Conservation (phyloP, 2,797 vertebrate species). For the Acipenser transmontanus region DNA sequence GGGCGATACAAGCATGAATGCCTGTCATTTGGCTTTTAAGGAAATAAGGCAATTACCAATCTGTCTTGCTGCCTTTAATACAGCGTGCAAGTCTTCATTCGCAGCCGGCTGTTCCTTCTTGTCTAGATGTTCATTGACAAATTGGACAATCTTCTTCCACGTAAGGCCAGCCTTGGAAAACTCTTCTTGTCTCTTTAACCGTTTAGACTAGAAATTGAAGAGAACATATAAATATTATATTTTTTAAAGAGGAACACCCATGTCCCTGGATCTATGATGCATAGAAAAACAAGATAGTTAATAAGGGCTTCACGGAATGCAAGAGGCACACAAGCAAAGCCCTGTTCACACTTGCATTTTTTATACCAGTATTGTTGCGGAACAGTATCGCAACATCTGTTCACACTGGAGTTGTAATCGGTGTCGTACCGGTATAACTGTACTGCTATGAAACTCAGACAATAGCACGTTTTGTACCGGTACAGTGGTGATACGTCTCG, state of each 20-base stretch:
- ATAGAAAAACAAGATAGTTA: neutral
- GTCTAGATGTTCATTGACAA: constrained; percentile 76
- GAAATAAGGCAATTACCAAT: constrained; percentile 67
- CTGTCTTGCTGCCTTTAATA: constrained; percentile 84
- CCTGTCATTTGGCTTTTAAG: neutral
- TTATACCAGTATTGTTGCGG: too few species aligned
- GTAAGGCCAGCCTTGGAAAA: constrained; percentile 74
- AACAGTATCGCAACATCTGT: too few species aligned
- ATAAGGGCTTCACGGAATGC: too few species aligned
- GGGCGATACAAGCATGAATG: too few species aligned
- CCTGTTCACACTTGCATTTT: too few species aligned
- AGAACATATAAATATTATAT: constrained; percentile 10
- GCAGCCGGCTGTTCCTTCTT: constrained; percentile 66
- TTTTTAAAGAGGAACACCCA: neutral
- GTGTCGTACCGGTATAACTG: too few species aligned
- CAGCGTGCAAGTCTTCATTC: constrained; percentile 74
- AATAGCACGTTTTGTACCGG: too few species aligned
- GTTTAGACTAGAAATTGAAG: constrained; percentile 67
- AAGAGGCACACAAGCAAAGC: too few species aligned
- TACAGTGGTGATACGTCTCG: too few species aligned
- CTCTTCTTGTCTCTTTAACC: constrained; percentile 73
- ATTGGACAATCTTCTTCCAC: constrained; percentile 84
- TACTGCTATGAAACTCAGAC: too few species aligned
- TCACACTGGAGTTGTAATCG: too few species aligned
- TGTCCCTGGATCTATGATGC: neutral